Evolutionary conservation across 2,113 vertebrate genomes (phyloP).

Genomic region (Engraulis encrasicolus): DNA sequence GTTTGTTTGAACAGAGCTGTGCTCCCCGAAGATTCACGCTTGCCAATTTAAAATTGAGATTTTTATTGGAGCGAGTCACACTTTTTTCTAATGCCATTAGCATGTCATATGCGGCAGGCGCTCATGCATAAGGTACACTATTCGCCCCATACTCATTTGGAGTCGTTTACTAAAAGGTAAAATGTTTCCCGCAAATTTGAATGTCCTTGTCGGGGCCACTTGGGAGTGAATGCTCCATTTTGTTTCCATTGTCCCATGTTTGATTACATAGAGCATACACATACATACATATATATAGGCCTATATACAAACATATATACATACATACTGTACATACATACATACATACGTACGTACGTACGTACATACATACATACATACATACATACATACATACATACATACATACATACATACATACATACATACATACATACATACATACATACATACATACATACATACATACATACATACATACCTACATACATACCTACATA

Average conservation of each 20-base stretch:
- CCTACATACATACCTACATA: too few species aligned
- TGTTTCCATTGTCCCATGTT: slow-evolving; percentile 5
- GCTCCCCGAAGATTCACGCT: slow-evolving; percentile 61
- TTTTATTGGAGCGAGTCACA: slow-evolving; percentile 53
- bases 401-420: too few species aligned
- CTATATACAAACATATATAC: too few species aligned
- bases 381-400: too few species aligned
- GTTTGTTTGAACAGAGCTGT: slow-evolving; percentile 59
- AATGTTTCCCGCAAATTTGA: slow-evolving; percentile 23
- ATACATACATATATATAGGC: too few species aligned
- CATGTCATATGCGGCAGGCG: slow-evolving; percentile 59
- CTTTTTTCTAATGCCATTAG: slow-evolving; percentile 67
- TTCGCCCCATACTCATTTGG: slow-evolving; percentile 59
- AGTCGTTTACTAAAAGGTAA: slow-evolving; percentile 49
- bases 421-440: too few species aligned
- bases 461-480: too few species aligned
- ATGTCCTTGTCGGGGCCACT: slow-evolving; percentile 6
- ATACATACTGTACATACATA: too few species aligned
- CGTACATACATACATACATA: too few species aligned
- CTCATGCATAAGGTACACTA: slow-evolving; percentile 56
- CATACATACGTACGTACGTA: too few species aligned
- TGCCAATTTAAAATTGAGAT: slow-evolving; percentile 69
- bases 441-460: too few species aligned
- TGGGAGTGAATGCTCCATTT: background rate
- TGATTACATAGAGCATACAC: background rate